A percentile compares a stretch with the other conserved stretches of the same genome.
These are phyloP conservation scores for Hydropsyche betteni DNA, from an alignment of 2,888 invertebrate species.

Conservation along the genomic window DNA sequence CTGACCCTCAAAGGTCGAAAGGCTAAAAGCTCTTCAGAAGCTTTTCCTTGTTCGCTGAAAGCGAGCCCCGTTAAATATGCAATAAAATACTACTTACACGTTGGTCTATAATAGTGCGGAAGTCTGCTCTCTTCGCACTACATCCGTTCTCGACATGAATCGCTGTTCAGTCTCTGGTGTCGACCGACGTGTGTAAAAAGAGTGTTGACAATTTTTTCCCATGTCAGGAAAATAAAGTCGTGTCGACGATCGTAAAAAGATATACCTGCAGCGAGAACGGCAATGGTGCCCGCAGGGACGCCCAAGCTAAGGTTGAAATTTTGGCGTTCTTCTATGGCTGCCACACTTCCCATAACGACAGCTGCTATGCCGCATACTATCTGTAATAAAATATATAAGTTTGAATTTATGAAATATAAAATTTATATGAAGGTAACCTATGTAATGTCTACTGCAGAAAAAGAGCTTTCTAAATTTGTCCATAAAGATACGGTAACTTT, in stretches of 20 bases:
- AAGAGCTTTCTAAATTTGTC: too few species aligned
- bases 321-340: constrained; percentile 66
- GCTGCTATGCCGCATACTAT: constrained; percentile 69
- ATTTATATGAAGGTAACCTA: too few species aligned
- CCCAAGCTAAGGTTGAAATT: constrained; percentile 65
- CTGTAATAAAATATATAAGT: constrained; percentile 54
- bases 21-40: constrained; percentile 41
- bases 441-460: too few species aligned
- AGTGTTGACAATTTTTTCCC: not conserved
- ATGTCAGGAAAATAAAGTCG: not conserved
- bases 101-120: not conserved
- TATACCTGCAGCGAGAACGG: constrained; percentile 63
- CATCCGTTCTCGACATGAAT: not conserved
- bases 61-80: constrained; percentile 22
- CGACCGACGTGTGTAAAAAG: not conserved
- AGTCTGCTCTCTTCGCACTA: not conserved
- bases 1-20: constrained; percentile 23
- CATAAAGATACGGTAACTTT: too few species aligned
- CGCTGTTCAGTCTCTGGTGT: not conserved
- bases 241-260: not conserved
- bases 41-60: constrained; percentile 37
- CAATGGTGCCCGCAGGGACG: constrained; percentile 66
- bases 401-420: too few species aligned
- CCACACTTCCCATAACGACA: constrained; percentile 68
- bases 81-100: constrained; percentile 9